These are phyloP conservation scores for Auanema freiburgensis DNA, from an alignment of 2,888 invertebrate species.

Conservation along the genomic window DNA sequence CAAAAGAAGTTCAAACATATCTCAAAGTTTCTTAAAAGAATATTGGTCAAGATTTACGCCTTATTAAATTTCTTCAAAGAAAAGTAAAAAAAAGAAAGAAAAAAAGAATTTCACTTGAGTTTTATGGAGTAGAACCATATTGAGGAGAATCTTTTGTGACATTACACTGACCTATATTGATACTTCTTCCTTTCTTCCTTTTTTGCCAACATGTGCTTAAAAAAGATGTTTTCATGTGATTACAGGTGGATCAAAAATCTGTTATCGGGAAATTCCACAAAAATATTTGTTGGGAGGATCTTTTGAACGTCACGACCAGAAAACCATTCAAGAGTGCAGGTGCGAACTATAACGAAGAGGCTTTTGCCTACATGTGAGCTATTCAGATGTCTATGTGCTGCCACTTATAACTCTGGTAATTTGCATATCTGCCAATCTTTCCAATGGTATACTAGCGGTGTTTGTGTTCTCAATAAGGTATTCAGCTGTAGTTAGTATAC, in stretches of 20 bases:
- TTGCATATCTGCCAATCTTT: conserved; percentile 42
- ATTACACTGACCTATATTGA: too few species aligned
- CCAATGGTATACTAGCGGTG: conserved; percentile 44
- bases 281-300: conserved; percentile 50
- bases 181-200: too few species aligned
- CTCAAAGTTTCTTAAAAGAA: too few species aligned
- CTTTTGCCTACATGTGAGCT: neutral
- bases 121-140: too few species aligned
- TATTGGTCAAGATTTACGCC: too few species aligned
- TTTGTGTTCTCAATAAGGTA: conserved; percentile 54
- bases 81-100: too few species aligned
- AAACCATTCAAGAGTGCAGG: conserved; percentile 54
- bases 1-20: too few species aligned
- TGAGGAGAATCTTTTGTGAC: too few species aligned
- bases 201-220: neutral
- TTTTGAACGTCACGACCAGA: conserved; percentile 40
- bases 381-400: conserved; percentile 44
- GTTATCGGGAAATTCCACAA: conserved; percentile 52
- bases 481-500: conserved; percentile 12
- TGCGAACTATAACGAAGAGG: conserved; percentile 4
- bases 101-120: too few species aligned
- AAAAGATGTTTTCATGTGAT: neutral
- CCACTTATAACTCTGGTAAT: conserved; percentile 25
- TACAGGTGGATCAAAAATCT: conserved; percentile 33
- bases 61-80: too few species aligned